Base-by-base conservation (phyloP, 2,797 vertebrate species). In the Oryzias sinensis region DNA sequence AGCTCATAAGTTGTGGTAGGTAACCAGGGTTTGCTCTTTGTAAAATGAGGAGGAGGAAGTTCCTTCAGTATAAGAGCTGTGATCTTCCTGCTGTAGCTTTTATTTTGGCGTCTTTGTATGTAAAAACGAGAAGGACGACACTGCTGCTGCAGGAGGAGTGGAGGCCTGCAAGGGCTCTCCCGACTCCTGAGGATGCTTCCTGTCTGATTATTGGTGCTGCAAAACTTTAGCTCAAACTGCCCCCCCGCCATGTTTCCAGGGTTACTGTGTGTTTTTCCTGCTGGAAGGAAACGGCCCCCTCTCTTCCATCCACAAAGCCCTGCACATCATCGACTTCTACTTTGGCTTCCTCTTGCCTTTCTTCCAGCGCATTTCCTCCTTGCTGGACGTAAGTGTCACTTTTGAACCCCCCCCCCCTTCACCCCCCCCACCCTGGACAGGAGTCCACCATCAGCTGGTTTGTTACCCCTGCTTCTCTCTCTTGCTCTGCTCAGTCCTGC, bases 191-290 rank as follows among this genome's bases (percentile, higher is more conserved):
- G n/a, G n/a, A n/a, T n/a, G n/a, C n/a, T n/a, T n/a, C n/a, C n/a
- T n/a, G n/a, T n/a, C n/a, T n/a, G n/a, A n/a, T n/a, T n/a, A 43
- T 55, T 61, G 37, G 43, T n/a, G 62, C 66, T 70, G 53, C 67
- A 74, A 57, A 63, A 68, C 48, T 43, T 29, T 40, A 63, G 49
- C 53, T 41, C 65, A 67, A 11, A 64, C 50, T 59, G 29, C 44
- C 57, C 53, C 33, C 18, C 56, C 37, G 73, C 29, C 64, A 79
- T 84, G 81, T 81, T 80, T 76, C 8, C 79, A 98, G 96, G 94
- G 96, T 42, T 93, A 96, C 88, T 93, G 94, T 89, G 72, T 92
- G 76, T 93, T 94, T 84, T 93, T 96, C 76, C 91, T 96, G 79
- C 73, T 91, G 74, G 93, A 95, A 70, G 93, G 94, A 86, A 94